These are phyloP conservation scores for Heterodera schachtii DNA, from an alignment of 1,140 invertebrate species.

Conservation along the genomic window DNA sequence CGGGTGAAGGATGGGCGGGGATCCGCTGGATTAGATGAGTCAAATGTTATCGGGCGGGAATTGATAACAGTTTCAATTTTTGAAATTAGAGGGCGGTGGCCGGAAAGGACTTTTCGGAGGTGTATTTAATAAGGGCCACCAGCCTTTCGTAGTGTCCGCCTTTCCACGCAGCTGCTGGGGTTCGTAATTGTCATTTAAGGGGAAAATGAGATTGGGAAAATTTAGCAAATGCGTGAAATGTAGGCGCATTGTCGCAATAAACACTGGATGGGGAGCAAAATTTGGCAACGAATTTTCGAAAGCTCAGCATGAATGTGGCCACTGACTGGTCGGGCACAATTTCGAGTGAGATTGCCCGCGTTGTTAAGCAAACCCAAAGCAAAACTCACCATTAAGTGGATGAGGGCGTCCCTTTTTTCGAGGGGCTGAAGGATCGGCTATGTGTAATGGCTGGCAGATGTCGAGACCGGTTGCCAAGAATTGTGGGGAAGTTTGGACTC, in stretches of 20 bases:
- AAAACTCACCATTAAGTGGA: slow-evolving; percentile 25
- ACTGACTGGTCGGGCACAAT: neutral
- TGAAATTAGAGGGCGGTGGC: neutral
- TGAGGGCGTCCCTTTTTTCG: neutral
- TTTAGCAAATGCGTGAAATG: slow-evolving; percentile 5
- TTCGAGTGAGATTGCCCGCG: slow-evolving; percentile 18
- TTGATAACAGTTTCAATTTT: neutral
- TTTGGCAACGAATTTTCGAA: slow-evolving; percentile 33
- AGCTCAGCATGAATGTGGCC: slow-evolving; percentile 2
- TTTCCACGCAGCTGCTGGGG: neutral
- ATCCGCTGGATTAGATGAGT: neutral
- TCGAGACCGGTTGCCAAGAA: slow-evolving; percentile 11
- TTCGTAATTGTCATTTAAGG: neutral
- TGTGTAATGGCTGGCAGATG: slow-evolving; percentile 2
- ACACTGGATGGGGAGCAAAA: neutral
- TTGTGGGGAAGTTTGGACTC: neutral
- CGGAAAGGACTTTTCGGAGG: neutral
- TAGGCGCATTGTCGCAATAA: slow-evolving; percentile 21
- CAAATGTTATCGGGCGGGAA: neutral
- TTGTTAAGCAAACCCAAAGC: slow-evolving; percentile 15
- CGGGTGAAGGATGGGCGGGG: neutral
- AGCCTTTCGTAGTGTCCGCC: slow-evolving; percentile 5
- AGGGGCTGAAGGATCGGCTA: neutral
- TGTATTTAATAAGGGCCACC: slow-evolving; percentile 13
- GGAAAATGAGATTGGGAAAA: neutral